Evolutionary conservation across 2,797 vertebrate genomes (phyloP).

Genomic region (Microchirus variegatus): DNA sequence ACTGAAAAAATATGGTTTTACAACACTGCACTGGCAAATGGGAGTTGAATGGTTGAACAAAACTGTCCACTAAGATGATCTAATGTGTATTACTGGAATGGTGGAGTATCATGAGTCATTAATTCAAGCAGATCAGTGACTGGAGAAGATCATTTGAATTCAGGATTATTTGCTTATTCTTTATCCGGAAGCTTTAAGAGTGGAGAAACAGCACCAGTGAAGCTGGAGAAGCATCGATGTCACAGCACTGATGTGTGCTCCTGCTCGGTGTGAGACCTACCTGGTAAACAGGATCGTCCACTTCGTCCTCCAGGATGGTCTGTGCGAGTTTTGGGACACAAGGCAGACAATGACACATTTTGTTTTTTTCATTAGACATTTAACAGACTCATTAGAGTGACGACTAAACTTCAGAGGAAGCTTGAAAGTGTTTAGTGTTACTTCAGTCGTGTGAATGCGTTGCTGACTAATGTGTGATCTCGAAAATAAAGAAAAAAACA

Average conservation of each 20-base stretch:
- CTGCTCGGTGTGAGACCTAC: constrained; percentile 78
- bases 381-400: constrained; percentile 1
- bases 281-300: constrained; percentile 99
- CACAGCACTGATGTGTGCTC: constrained; percentile 15
- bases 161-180: constrained; percentile 8
- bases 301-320: constrained; percentile 99
- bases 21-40: constrained; percentile 79
- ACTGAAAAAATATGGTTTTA: constrained; percentile 79
- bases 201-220: constrained; percentile 55
- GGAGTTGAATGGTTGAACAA: constrained; percentile 80
- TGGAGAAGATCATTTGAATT: constrained; percentile 50
- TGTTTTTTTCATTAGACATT: constrained; percentile 47
- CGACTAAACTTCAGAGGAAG: constrained; percentile 21
- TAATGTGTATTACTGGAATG: constrained; percentile 75
- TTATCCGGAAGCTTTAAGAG: constrained; percentile 32
- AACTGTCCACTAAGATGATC: constrained; percentile 72
- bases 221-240: constrained; percentile 40
- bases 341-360: constrained; percentile 62
- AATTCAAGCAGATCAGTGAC: constrained; percentile 72
- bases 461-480: constrained; percentile 43
- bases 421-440: constrained; percentile 15
- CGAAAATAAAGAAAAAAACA: constrained; percentile 47
- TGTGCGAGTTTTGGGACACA: constrained; percentile 81
- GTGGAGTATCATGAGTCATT: constrained; percentile 77
- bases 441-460: constrained; percentile 42